Conservation (phyloP, 2,888 invertebrate species). For the Nemapogon koenigi region DNA sequence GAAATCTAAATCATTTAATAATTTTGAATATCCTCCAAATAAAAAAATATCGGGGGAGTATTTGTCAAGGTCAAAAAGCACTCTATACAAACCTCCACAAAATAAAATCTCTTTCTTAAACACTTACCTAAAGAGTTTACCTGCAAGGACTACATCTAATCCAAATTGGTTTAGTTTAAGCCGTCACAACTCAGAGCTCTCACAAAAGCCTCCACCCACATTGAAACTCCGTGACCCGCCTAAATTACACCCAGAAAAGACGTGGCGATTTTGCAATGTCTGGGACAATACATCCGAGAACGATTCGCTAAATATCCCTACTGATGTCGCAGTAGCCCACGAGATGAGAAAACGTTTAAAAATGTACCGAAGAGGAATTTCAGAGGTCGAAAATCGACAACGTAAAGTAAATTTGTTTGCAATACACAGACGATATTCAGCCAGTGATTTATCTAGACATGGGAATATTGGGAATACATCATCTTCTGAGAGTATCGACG, state of each 20-base stretch:
- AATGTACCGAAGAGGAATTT: conserved; percentile 57
- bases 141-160: conserved; percentile 41
- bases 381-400: conserved; percentile 41
- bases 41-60: conserved; percentile 19
- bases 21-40: neutral
- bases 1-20: conserved; percentile 49
- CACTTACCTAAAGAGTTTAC: conserved; percentile 60
- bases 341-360: conserved; percentile 56
- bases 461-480: conserved; percentile 33
- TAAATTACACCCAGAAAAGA: conserved; percentile 28
- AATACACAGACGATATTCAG: conserved; percentile 44
- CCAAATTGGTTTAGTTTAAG: conserved; percentile 48
- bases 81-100: conserved; percentile 40
- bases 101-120: conserved; percentile 58
- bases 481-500: conserved; percentile 59
- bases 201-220: conserved; percentile 24
- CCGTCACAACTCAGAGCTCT: conserved; percentile 31
- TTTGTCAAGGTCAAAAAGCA: conserved; percentile 42
- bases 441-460: conserved; percentile 32
- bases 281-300: conserved; percentile 39
- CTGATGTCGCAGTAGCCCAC: conserved; percentile 46
- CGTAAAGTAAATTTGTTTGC: conserved; percentile 27
- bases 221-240: conserved; percentile 26
- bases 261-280: conserved; percentile 24
- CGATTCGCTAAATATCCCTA: conserved; percentile 46